Conservation (phyloP, 2,888 invertebrate species). For the Pyrgus malvae region DNA sequence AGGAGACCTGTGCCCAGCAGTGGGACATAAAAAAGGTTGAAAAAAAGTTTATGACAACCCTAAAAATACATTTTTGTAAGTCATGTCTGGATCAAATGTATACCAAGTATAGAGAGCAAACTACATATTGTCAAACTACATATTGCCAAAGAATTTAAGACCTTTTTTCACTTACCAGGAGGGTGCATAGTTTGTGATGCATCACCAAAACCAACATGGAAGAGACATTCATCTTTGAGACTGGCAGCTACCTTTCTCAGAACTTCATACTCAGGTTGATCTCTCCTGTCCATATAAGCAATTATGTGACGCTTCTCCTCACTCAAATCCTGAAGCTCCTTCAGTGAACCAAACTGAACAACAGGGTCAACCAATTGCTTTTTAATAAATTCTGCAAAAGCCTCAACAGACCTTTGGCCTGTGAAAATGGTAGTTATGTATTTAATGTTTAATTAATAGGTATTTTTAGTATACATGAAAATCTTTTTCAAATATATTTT, state of each 20-base stretch:
- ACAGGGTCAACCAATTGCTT: slow-evolving; percentile 95
- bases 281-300: slow-evolving; percentile 93
- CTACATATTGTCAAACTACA: too few species aligned
- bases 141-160: too few species aligned
- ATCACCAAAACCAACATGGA: slow-evolving; percentile 95
- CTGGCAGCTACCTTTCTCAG: slow-evolving; percentile 92
- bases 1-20: too few species aligned
- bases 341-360: slow-evolving; percentile 87
- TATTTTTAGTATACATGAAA: too few species aligned
- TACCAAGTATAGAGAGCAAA: too few species aligned
- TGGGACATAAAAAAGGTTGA: too few species aligned
- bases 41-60: too few species aligned
- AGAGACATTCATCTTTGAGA: slow-evolving; percentile 97
- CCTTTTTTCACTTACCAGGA: slow-evolving; percentile 37
- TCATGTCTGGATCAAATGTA: too few species aligned
- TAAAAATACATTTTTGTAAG: too few species aligned
- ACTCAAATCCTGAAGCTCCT: slow-evolving; percentile 88
- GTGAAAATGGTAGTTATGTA: slow-evolving; percentile 31
- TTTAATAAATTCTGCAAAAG: slow-evolving; percentile 93
- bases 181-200: slow-evolving; percentile 92
- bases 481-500: too few species aligned
- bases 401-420: slow-evolving; percentile 92
- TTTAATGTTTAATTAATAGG: background rate
- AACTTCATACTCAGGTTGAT: slow-evolving; percentile 90
- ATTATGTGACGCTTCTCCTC: slow-evolving; percentile 93